Base-by-base conservation (phyloP, 2,888 invertebrate genomes). In the Clivina fossor region DNA sequence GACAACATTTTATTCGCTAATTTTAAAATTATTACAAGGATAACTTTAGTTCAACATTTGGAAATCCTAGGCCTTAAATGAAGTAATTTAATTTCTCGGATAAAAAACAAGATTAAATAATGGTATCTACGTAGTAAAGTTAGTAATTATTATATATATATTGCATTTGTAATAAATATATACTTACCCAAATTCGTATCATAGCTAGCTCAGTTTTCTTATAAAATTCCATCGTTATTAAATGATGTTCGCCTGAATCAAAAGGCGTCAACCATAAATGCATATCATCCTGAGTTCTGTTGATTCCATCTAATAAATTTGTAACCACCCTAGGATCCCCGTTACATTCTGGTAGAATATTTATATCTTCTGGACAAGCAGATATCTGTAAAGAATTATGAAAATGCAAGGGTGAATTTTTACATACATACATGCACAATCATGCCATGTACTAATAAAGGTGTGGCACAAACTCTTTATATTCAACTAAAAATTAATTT, bases 181-280 rank as follows among this genome's bases (percentile, higher is more conserved):
- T 20, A 41, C 76, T 71, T 69, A 86, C 86, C 87, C 87, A 88
- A 67, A 88, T 79, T 70, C 87, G 77, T 56, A 88, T 75, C 66
- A 87, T 69, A 13, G 86, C 85, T 11, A 87, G 69, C 28, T 73
- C 75, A 46, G 77, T 71, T n/a, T 71, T 69, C 44, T 76, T 71
- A 11, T 76, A 74, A 62, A 90, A 80, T 24, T 80, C 71, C 24
- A 88, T 70, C 54, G 77, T 77, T 58, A 90, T 75, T 2, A 77
- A 77, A 65, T 87, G 80, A 44, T 83, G 79, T 3, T 73, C 72
- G n/a, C 79, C 79, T 2, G 72, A 67, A 2, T 81, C 81, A 63
- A 82, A 85, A 2, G 86, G 83, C 16, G 85, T 79, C 15, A 85
- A 75, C 90, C 90, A 90, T 63, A 87, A 78, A 73, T 90, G 88